Conservation (phyloP, 2,888 invertebrate species). For the Melanostoma scalare region DNA sequence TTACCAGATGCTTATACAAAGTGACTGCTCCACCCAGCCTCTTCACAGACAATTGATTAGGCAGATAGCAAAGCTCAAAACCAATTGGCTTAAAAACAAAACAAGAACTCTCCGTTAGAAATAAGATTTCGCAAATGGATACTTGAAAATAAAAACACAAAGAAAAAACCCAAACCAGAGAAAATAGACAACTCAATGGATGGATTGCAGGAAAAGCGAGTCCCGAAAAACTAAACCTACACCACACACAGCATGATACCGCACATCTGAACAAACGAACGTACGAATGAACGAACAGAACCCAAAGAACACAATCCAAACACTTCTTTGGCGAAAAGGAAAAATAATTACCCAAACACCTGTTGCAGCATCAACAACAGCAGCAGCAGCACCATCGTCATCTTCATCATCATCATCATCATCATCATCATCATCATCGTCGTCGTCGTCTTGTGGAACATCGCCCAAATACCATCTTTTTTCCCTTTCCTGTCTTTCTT, state of each 20-base stretch:
- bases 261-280: conserved; percentile 34
- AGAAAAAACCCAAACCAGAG: conserved; percentile 43
- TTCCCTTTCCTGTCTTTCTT: neutral
- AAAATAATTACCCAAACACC: conserved; percentile 72
- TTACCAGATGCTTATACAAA: too few species aligned
- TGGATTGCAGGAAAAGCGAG: conserved; percentile 57
- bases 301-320: conserved; percentile 1
- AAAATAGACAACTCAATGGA: conserved; percentile 23
- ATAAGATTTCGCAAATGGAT: conserved; percentile 58
- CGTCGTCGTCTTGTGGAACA: conserved; percentile 49
- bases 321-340: conserved; percentile 56
- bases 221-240: conserved; percentile 52
- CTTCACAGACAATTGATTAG: too few species aligned
- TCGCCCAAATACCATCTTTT: conserved; percentile 53
- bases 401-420: conserved; percentile 36
- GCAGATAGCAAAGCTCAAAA: too few species aligned
- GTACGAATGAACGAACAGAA: conserved; percentile 1
- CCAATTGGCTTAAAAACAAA: neutral
- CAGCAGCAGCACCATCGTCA: conserved; percentile 17
- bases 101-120: conserved; percentile 58
- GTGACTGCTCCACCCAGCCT: too few species aligned
- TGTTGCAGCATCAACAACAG: conserved; percentile 62
- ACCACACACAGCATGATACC: conserved; percentile 32
- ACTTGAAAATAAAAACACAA: neutral
- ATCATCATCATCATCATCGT: conserved; percentile 57